Evolutionary conservation across 2,797 vertebrate genomes (phyloP), one percentile per base, ranked within the genome.

Genomic region (Acanthiza pusilla): DNA sequence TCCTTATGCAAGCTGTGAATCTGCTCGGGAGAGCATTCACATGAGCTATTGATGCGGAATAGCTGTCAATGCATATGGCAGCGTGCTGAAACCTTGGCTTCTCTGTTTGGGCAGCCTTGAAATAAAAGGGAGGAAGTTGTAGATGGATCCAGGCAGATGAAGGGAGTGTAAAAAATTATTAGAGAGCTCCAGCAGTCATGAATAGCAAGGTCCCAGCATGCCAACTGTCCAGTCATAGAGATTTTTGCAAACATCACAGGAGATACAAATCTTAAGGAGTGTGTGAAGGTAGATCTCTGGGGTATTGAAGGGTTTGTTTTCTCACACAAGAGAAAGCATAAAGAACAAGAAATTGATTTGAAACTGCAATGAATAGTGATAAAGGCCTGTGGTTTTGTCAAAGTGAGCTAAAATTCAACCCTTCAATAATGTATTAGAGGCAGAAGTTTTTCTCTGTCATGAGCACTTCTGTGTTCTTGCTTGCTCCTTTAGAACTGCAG

Each of bases 401-500:
- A 55, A 57, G 17, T 32, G 40, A 60, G 53, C 18, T 63, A 57
- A 70, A 85, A 60, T 83, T 68, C 57, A 74, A 23, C 45, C 9
- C 20, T 34, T 62, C 18, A 19, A 3, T 66, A 55, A 50, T 5
- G 2, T 48, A 16, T 26, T 4, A 7, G 71, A 79, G n/a, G 5
- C 22, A 60, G 23, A 57, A 63, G 29, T 15, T 82, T 74, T 77
- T 87, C 48, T 57, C 54, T 85, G 36, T 53, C 40, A 19, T 72
- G 65, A 61, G 8, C 43, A 32, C 42, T 68, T 51, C 36, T n/a
- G 18, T 11, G 21, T 88, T 86, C n/a, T 58, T 23, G 3, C 42
- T 53, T 43, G 42, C 85, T 84, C 38, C 55, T 30, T 15, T 26
- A 99, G 99, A 98, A 53, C 96, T 98, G 12, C 97, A 97, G 97